A percentile compares a stretch with the other conserved stretches of the same genome.
Evolutionary conservation across 2,888 invertebrate species (phyloP).

Genomic region (Hyalella azteca): DNA sequence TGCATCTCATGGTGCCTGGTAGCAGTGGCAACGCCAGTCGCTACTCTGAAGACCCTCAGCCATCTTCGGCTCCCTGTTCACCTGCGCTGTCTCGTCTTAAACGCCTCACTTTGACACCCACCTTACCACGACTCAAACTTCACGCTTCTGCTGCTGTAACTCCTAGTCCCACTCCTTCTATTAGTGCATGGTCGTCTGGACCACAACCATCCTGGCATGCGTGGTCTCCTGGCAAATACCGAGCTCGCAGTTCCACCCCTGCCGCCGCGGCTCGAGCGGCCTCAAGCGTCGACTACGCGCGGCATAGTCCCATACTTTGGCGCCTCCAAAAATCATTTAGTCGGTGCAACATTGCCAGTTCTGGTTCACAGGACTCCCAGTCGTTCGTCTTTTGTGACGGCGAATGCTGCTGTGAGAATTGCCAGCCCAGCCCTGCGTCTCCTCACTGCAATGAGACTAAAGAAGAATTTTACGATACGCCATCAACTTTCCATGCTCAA

Average conservation of each 20-base stretch:
- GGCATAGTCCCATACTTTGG: neutral
- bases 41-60: neutral
- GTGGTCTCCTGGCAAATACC: neutral
- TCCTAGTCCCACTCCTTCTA: neutral
- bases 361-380: neutral
- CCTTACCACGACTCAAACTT: neutral
- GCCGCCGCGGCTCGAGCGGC: neutral
- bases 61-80: constrained; percentile 11
- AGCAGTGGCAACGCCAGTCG: neutral
- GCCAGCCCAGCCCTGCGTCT: neutral
- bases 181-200: neutral
- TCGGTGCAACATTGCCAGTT: neutral
- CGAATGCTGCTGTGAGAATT: neutral
- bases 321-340: neutral
- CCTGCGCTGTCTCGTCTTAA: constrained; percentile 27
- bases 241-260: neutral
- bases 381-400: neutral
- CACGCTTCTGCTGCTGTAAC: neutral
- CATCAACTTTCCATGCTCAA: too few species aligned
- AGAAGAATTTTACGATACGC: too few species aligned
- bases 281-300: neutral
- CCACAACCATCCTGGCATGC: neutral
- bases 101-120: neutral
- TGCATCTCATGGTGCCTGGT: neutral
- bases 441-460: too few species aligned